Base-by-base conservation (phyloP, 2,113 vertebrate genomes). In the Phainopepla nitens region DNA sequence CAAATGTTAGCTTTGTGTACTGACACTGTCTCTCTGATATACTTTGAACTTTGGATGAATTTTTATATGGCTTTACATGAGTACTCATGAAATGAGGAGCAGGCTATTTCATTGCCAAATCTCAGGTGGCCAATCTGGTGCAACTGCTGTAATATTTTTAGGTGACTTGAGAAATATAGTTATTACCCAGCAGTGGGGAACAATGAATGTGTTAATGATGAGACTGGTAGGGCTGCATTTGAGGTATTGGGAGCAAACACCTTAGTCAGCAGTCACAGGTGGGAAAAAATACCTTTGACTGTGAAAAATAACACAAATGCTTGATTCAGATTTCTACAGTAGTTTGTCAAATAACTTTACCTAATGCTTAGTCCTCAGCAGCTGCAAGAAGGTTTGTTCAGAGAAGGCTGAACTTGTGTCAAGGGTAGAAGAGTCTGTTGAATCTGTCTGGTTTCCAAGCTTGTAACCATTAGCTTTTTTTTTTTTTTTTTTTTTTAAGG, bases 1-100 rank as follows among this genome's bases (percentile, higher is more conserved):
- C 75, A 58, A 93, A 75, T 53, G 90, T 90, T 83, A 86, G 92
- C 29, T 86, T 82, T 90, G 87, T 77, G 81, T 88, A 36, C 66
- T 88, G 91, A 58, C 88, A 64, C 54, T 87, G 61, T 89, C 57
- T 94, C 71, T 72, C 84, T 69, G 81, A 95, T 91, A 72, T 69
- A 77, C 89, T 87, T 91, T 89, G 94, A 97, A 96, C 87, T 64
- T 82, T 91, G 82, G 79, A 78, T 92, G 68, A 83, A 83, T 97
- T 96, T 93, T 93, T 90, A 75, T 92, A 64, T 71, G 56, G 47
- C 71, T 96, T 88, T 94, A 90, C 82, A 92, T 70, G 85, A 92
- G 71, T 58, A 78, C 56, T 92, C 79, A 17, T 80, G 68, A 83
- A 96, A 94, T 86, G 75, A 90, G 87, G 60, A 94, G 20, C 14